Percentiles rank a stretch among this genome's conserved stretches.
Evolutionary conservation across 2,113 vertebrate species (phyloP).

Genomic region (Megaleporinus macrocephalus): DNA sequence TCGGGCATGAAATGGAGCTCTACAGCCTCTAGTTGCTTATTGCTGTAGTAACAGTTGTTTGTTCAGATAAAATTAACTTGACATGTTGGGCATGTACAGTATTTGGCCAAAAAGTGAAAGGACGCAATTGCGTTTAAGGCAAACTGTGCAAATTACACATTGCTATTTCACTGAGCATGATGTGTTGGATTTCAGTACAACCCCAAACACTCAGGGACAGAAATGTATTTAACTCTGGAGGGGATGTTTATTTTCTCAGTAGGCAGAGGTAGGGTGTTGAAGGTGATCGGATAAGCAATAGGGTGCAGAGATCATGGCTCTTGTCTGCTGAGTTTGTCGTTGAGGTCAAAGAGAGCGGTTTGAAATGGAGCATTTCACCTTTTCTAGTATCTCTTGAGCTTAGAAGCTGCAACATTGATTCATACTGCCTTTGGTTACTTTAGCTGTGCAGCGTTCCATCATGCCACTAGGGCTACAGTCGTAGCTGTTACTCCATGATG

Average conservation of each 20-base stretch:
- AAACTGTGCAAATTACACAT: background rate
- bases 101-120: background rate
- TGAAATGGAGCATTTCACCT: background rate
- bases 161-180: background rate
- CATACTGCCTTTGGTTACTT: background rate
- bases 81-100: background rate
- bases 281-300: background rate
- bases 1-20: no score
- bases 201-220: background rate
- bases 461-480: no score
- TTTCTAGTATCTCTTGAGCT: background rate
- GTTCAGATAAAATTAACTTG: background rate
- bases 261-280: background rate
- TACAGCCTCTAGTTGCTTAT: no score
- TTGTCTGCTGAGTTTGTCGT: background rate
- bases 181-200: background rate
- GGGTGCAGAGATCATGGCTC: constrained; percentile 1
- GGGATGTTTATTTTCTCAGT: constrained; percentile 9
- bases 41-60: no score
- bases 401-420: background rate
- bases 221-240: background rate
- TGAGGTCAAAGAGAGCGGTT: background rate
- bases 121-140: background rate
- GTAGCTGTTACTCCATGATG: no score
- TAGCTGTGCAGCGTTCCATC: no score